Base-by-base conservation (phyloP, 2,797 vertebrate genomes). In the Chloroceryle inda region DNA sequence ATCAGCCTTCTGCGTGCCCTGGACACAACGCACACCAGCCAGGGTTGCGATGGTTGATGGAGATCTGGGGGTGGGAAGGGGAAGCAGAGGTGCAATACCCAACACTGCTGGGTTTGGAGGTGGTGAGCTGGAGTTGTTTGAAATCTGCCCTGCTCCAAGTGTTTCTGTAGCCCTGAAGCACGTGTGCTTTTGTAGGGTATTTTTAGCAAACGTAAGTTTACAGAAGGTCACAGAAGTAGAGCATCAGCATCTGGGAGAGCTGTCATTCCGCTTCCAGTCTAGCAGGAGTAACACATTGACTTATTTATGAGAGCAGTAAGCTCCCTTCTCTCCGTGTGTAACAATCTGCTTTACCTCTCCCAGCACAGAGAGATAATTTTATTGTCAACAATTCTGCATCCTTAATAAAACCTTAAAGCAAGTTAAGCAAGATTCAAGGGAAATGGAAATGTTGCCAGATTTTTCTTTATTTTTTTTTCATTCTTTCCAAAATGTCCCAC, bases 271-370 rank as follows among this genome's bases (percentile, higher is more conserved):
- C 83, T 93, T 96, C 71, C 94, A 97, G 82, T 94, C 96, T 97
- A 97, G 97, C 97, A 96, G 95, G 96, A 97, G 89, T 97, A 97
- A 97, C 93, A 85, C 93, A 95, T 94, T 97, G 96, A 97, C 94
- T 97, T 97, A 97, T 97, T 97, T 95, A 97, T 97, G 95, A 97
- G 91, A 78, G 87, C 78, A 94, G 95, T 45, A 93, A 87, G 87
- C 88, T 96, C 85, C 56, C 83, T 89, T 63, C 85, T 71, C 85
- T 82, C 72, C 27, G n/a, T 63, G 87, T 95, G 61, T 78, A 90
- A 52, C 91, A 81, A 81, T 91, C 88, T 76, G 59, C 88, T 95
- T 95, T 87, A 77, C 84, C 72, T 87, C 84, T 75, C 55, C 67
- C 75, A 45, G 77, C 88, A 50, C 62, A 73, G 79, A 80, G 82